Evolutionary conservation across 35 echinoderm and acorn worm genomes (phyloP), one percentile per base, ranked within the genome.

Genomic region (Acanthaster planci): DNA sequence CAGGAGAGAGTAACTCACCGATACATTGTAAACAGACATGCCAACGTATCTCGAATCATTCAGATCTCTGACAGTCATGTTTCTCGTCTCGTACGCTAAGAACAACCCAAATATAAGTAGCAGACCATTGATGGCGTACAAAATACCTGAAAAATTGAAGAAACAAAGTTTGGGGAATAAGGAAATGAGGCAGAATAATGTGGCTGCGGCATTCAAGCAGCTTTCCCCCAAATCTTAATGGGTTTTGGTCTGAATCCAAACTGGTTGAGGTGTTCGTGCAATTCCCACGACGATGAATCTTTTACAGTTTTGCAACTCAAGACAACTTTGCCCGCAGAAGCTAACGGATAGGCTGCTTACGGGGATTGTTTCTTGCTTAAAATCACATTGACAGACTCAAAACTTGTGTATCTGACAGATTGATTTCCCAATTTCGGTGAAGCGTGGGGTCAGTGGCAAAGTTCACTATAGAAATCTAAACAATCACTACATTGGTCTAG

Each of bases 11-110:
- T 42, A 23, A 90, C 96, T 92, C 91, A 99, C 96, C 36, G 92
- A 92, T 38, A 99, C 96, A 92, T 99, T 99, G 84, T 99, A 99
- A 32, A 99, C 93, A 29, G 91, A 88, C 92, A 99, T 99, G 84
- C 92, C 96, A 8, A 99, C 90, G 37, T 87, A 77, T 84, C 92
- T 84, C 0, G 96, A 99, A 76, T 99, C 96, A 78, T 99, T 99
- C 15, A 99, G 58, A 79, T 99, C 96, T 52, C 92, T 84, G 18
- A 99, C 92, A 5, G 96, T 91, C 96, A 99, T 94, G 75, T 99
- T 97, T 51, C 96, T 86, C 37, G 96, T 99, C 67, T 99, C 96
- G 60, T 99, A 99, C 0, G 96, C 91, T 81, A 99, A 84, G 56
- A 99, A 99, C 32, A 99, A 86, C 60, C 96, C 92, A 89, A 99